Conservation (phyloP, 2,113 vertebrate genomes). For the Malurus melanocephalus region DNA sequence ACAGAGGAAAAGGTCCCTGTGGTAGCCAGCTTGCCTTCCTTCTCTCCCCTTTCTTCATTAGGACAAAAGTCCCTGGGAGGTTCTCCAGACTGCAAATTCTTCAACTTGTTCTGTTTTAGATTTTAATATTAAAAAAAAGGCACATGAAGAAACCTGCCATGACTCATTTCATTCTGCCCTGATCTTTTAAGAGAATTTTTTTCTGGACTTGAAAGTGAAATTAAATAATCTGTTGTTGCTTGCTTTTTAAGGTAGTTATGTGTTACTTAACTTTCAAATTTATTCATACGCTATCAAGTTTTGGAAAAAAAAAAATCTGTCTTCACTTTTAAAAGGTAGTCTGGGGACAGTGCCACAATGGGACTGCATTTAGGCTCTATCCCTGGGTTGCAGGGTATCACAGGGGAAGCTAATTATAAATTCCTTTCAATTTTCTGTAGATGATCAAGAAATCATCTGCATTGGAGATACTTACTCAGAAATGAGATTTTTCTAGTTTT, state of each 20-base stretch:
- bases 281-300: not conserved
- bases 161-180: not conserved
- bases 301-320: not conserved
- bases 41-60: not conserved
- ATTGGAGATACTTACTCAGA: not conserved
- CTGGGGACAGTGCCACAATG: not conserved
- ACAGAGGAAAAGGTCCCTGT: not conserved
- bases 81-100: not conserved
- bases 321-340: not conserved
- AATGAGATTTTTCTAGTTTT: not conserved
- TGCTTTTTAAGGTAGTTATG: not conserved
- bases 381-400: not conserved
- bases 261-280: not conserved
- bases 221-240: not conserved
- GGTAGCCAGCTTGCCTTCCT: not conserved
- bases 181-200: not conserved
- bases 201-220: not conserved
- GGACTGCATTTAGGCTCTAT: not conserved
- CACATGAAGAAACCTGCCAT: not conserved
- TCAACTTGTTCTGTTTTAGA: not conserved
- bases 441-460: not conserved
- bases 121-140: not conserved
- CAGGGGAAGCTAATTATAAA: not conserved
- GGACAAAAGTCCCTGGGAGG: not conserved
- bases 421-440: not conserved